These are phyloP conservation scores for Eidolon helvum DNA, from an alignment of 2,113 vertebrate genomes.

Conservation along the genomic window DNA sequence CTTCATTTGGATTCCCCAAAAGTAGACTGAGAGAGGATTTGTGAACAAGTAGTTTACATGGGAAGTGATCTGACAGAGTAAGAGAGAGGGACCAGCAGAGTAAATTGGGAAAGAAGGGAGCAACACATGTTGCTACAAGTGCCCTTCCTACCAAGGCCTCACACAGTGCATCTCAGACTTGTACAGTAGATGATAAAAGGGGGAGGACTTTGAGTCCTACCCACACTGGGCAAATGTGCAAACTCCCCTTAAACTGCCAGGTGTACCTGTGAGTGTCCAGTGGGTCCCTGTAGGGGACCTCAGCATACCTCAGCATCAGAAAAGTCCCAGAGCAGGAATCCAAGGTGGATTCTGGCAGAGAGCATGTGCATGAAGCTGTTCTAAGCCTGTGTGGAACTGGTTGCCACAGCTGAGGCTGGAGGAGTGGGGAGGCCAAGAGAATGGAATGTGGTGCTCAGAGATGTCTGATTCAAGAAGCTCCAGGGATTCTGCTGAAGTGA, in stretches of 20 bases:
- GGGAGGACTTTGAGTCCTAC: background rate
- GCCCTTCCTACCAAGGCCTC: background rate
- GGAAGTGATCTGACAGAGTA: background rate
- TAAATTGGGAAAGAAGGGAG: background rate
- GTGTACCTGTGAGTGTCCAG: background rate
- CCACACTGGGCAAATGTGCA: background rate
- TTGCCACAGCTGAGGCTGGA: too few species aligned
- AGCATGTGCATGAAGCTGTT: background rate
- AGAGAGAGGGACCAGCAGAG: background rate
- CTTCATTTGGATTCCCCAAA: background rate
- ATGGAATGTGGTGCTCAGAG: background rate
- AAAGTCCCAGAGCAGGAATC: background rate
- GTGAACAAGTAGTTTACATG: background rate
- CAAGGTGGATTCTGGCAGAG: background rate
- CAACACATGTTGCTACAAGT: background rate
- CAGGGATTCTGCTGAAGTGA: background rate
- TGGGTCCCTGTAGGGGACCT: background rate
- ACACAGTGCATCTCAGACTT: too few species aligned
- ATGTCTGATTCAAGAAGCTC: background rate
- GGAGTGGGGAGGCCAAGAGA: background rate
- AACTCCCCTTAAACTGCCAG: background rate
- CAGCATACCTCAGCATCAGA: background rate
- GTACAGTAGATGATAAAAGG: background rate
- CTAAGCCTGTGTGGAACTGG: background rate
- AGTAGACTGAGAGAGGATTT: background rate